Base-by-base conservation (phyloP, 2,888 invertebrate species). In the Stenotaenia linearis region DNA sequence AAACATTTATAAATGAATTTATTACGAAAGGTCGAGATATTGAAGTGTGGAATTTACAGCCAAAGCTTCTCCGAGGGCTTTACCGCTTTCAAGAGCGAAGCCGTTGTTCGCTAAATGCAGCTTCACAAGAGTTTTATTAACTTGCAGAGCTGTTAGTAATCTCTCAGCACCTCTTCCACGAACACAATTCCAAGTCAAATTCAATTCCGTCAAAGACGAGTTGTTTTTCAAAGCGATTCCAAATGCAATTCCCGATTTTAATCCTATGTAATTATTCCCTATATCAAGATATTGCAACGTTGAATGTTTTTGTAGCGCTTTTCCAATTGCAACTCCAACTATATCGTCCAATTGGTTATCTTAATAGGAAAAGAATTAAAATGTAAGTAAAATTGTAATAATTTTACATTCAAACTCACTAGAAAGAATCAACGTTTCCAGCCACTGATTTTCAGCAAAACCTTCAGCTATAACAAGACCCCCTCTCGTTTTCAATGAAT, bases 281-380 rank as follows among this genome's bases (percentile, higher is more conserved):
- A 78, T 0, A 25, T 78, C 56, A 2, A 78, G 78, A 50, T 25
- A 78, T n/a, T 50, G 56, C 6, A 78, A 18, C 5, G 23, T 23
- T 15, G 45, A 3, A 15, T 78, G 45, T 25, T 56, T 50, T 15
- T 35, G 77, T 4, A 77, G 40, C 12, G 40, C 77, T 37, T 77
- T 37, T 35, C 35, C 77, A 0, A 77, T 23, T 0, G 77, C 77
- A 15, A 37, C 37, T 37, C 77, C 77, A 9, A 77, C 77, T 12
- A n/a, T 23, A 77, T 77, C 77, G 37, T 77, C 77, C 0, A 77
- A 18, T 18, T 40, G 77, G 37, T 77, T 77, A 77, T 37, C 77
- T n/a, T 77, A 40, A 12, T 32, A 32, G 10, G 2, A 28, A 15
- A 28, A 35, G 7, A 37, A 76, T 15, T n/a, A 35, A 18, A 37